These are phyloP conservation scores for Euura lappo DNA, from an alignment of 1,140 invertebrate genomes.

Conservation along the genomic window DNA sequence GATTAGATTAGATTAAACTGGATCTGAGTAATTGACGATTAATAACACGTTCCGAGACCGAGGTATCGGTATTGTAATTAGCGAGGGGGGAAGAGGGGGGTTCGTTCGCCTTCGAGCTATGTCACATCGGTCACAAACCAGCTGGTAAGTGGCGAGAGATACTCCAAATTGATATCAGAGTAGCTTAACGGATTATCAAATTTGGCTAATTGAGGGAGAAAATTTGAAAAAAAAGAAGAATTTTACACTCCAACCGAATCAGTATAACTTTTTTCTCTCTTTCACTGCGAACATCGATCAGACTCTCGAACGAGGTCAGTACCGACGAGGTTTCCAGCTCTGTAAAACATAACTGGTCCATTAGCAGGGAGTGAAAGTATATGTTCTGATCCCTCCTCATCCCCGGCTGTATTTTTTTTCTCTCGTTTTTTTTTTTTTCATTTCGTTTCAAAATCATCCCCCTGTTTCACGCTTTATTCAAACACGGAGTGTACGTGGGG, in stretches of 20 bases:
- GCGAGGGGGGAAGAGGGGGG: slow-evolving; percentile 11
- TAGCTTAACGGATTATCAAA: neutral
- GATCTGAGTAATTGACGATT: slow-evolving; percentile 52
- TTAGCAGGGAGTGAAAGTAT: neutral
- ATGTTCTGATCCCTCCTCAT: neutral
- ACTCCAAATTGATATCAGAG: slow-evolving; percentile 16
- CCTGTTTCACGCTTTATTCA: neutral
- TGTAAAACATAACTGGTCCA: neutral
- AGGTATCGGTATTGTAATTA: slow-evolving; percentile 46
- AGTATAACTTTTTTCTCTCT: no score
- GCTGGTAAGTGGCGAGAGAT: neutral
- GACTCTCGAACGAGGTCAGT: no score
- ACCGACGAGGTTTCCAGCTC: neutral
- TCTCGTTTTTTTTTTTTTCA: neutral
- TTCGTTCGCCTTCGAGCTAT: neutral
- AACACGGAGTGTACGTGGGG: no score
- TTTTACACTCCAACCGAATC: no score
- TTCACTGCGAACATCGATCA: no score
- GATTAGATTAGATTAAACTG: slow-evolving; percentile 51
- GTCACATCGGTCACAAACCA: no score
- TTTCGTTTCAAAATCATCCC: neutral
- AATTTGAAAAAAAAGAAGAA: neutral
- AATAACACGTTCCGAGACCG: slow-evolving; percentile 40
- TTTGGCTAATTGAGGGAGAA: neutral
- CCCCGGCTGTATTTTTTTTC: neutral